phyloP scores from a whole-genome alignment of 2,113 vertebrate genomes.

The Mustela lutreola region DNA sequence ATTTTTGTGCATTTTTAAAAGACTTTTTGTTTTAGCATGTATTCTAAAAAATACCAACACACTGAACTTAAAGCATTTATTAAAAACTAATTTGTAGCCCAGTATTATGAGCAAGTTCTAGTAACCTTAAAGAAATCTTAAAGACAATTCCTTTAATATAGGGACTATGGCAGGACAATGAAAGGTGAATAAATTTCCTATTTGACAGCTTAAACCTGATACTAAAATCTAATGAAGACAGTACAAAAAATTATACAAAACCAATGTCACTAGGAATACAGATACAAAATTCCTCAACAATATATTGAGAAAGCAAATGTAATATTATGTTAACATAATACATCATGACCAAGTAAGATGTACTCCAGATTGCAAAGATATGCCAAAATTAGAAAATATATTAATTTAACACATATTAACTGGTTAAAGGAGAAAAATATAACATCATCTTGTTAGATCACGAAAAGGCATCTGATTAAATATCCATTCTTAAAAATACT shows the following conservation, averaged over 20 bases:
- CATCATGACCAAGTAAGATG: neutral
- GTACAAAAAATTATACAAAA: neutral
- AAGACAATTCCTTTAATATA: neutral
- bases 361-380: slow-evolving; percentile 8
- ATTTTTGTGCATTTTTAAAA: neutral
- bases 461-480: slow-evolving; percentile 28
- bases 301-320: neutral
- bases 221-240: neutral
- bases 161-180: neutral
- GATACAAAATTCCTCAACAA: neutral
- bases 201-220: neutral
- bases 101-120: neutral
- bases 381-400: slow-evolving; percentile 5
- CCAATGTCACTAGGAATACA: neutral
- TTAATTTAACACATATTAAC: slow-evolving; percentile 1
- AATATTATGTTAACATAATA: neutral
- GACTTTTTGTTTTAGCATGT: too few relatives aligned
- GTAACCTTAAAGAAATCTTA: neutral
- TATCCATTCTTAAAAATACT: neutral
- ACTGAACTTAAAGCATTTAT: neutral
- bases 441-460: neutral
- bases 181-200: neutral
- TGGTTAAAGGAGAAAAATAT: neutral
- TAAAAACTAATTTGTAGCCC: neutral
- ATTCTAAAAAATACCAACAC: neutral